Evolutionary conservation across 2,797 vertebrate genomes (phyloP), one percentile per base, ranked within the genome.

Genomic region (Hippoglossus hippoglossus): DNA sequence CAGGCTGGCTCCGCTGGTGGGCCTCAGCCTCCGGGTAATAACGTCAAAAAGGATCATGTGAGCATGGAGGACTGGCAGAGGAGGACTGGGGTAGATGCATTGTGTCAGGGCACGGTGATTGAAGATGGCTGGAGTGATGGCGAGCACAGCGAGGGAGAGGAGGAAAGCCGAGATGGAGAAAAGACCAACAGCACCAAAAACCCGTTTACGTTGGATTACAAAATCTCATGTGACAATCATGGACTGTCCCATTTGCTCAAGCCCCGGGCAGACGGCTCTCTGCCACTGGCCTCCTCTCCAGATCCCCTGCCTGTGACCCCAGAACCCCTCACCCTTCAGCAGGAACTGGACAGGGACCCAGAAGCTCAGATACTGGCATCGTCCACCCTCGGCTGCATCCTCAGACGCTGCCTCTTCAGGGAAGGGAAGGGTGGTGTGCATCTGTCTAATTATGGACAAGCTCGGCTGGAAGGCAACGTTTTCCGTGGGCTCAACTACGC

Each of bases 371-470:
- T 92, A 6, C 87, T 97, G 61, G 93, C 91, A 12, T 88, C 47
- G 36, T 93, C 94, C 0, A 87, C 96, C 62, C 95, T 94, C 65
- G 96, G 96, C 82, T 98, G 96, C 85, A 77, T 96, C 39, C 63
- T 96, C 78, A 92, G 90, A 61, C 95, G 94, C 78, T 97, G 96
- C 91, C 95, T 98, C 73, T 96, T 98, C 88, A 92, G 94, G 44
- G 95, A 96, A 0, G 96, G 95, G 3, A 96, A 96, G 75, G 96
- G 96, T 4, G 97, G 96, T 0, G 89, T 97, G 49, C 94, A 97
- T 53, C 83, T 97, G 78, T 96, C 92, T 62, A 97, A 96, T 63
- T 93, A 92, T 0, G 96, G 94, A 49, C 95, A 96, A 77, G 96
- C 94, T 79, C 95, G 95, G 39, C 89, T 96, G 88, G 96, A 96